Evolutionary conservation across 2,888 invertebrate species (phyloP), one percentile per base, ranked within the genome.

Genomic region (Rhogogaster chlorosoma): DNA sequence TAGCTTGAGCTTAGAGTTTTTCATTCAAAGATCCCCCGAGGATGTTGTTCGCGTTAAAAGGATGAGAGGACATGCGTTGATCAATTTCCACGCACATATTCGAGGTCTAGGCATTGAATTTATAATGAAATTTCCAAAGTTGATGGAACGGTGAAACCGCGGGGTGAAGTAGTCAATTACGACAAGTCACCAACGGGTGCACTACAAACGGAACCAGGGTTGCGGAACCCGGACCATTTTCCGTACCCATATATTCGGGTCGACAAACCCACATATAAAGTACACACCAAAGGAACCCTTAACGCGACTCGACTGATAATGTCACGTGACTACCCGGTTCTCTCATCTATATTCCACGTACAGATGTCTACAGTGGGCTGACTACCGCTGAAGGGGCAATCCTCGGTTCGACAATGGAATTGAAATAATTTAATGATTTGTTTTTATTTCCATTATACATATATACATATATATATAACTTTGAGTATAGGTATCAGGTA

Each of bases 141-240:
- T 80, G 57, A 77, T 80, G 61, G 57, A 80, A 57, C 80, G 80
- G 49, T 61, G 61, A 61, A 80, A 80, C 80, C 80, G 80, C 80
- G 10, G 80, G 80, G 61, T 57, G 57, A 80, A 80, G 80, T 80
- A 80, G 61, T 80, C 80, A 61, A 80, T 80, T 80, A 80, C 80
- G 36, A 80, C 80, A 22, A 80, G 80, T 80, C 57, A 61, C 80
- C 32, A 36, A 61, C 32, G 80, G 80, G 77, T 77, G 77, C 49
- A 77, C 77, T 77, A 80, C 80, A 38, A 80, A 80, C 61, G 80
- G 57, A 38, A 77, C 73, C 42, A 22, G 75, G 75, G 77, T 29
- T 29, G 22, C 77, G 29, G 29, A 49, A 49, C 29, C 77, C 77
- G 26, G 26, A 77, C 77, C 77, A 77, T 77, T 77, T 53, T 77